Base-by-base conservation (phyloP, 2,113 vertebrate species). In the Ellobius talpinus region DNA sequence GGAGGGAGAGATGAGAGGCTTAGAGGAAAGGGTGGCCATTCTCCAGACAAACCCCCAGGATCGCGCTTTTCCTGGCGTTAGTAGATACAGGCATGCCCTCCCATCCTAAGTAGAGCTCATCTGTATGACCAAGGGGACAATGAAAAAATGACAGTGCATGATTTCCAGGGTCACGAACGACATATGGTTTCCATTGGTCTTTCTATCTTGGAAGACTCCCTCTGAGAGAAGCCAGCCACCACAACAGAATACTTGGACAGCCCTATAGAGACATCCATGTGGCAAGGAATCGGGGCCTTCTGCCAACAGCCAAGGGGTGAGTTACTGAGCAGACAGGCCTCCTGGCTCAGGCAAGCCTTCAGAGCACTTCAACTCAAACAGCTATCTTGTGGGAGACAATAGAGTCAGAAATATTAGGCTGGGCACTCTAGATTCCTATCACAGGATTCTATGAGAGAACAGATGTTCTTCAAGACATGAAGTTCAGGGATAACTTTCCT, bases 161-260 rank as follows among this genome's bases (percentile, higher is more conserved):
- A 58, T 50, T 77, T 91, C 77, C 29, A 6, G 91, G 63, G 65
- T 79, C 94, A 87, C 5, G 63, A 93, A 90, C 86, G 50, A 85
- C 29, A 76, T 39, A 16, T 1, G 19, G 81, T n/a, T 95, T 81
- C 81, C 65, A 81, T 4, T 72, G 93, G 79, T 82, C 45, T 74
- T 73, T 76, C n/a, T 76, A 42, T 87, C 76, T 87, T 58, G 1
- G 36, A 89, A 93, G 94, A 82, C 61, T 86, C 61, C 42, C 55
- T 52, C 50, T 73, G 81, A 33, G 29, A 91, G 61, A 82, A 79
- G 66, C 29, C 19, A 74, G 52, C 26, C 3, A 63, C 76, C 86
- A 65, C 26, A 55, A 77, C 31, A 58, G 36, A 52, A 73, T 78
- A 42, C 17, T 85, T 45, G 45, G 73, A 66, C 3, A 81, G 50